Conservation (phyloP, 1,140 invertebrate genomes). For the Drosophila ohnishii region DNA sequence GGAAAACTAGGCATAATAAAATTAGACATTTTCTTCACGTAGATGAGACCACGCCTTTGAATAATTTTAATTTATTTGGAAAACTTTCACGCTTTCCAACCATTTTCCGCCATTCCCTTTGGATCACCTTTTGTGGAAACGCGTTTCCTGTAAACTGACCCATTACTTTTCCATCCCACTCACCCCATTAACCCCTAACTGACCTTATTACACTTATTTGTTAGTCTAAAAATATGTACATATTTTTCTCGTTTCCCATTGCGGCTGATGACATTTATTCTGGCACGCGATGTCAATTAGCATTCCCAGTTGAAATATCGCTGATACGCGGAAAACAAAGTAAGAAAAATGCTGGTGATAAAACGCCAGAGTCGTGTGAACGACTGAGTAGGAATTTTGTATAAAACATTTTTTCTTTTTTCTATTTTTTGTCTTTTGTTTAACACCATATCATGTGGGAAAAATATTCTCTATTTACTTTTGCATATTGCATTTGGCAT, state of each 20-base stretch:
- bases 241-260: constrained; percentile 30
- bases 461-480: constrained; percentile 28
- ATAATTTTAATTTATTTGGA: constrained; percentile 46
- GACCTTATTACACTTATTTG: constrained; percentile 55
- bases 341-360: constrained; percentile 31
- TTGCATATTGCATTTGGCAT: constrained; percentile 23
- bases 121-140: constrained; percentile 4
- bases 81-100: constrained; percentile 42
- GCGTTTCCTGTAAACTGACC: constrained; percentile 64
- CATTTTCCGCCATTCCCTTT: constrained; percentile 20
- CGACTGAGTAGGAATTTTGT: constrained; percentile 23
- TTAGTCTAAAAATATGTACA: constrained; percentile 48
- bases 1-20: not conserved
- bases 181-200: constrained; percentile 42
- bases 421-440: not conserved
- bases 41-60: constrained; percentile 4
- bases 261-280: constrained; percentile 46
- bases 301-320: constrained; percentile 39
- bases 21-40: not conserved
- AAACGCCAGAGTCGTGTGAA: constrained; percentile 25
- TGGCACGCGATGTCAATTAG: constrained; percentile 55
- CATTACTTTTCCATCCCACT: not conserved
- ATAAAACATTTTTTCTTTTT: not conserved
- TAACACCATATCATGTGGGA: constrained; percentile 20
- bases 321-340: constrained; percentile 38